Evolutionary conservation across 2,888 invertebrate species (phyloP).

Genomic region (Eilema griseolum): DNA sequence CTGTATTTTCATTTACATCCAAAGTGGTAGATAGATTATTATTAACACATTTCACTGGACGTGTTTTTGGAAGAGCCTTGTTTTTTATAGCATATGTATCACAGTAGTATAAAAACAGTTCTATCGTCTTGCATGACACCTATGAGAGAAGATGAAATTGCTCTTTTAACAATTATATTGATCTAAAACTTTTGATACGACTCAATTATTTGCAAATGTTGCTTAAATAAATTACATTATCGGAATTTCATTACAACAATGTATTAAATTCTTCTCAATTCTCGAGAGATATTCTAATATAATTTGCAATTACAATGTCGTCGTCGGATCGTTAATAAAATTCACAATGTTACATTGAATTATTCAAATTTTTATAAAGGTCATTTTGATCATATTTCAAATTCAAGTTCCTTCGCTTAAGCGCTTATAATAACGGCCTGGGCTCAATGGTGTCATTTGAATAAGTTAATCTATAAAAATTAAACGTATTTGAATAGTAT

Average conservation of each 20-base stretch:
- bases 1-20: not conserved
- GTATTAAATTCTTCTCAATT: not conserved
- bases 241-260: not conserved
- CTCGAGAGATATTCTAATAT: not conserved
- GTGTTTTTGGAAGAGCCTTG: too few relatives aligned
- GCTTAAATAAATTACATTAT: not conserved
- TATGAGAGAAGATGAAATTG: not conserved
- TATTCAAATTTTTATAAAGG: not conserved
- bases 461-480: not conserved
- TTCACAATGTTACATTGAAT: not conserved
- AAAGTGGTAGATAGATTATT: too few relatives aligned
- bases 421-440: not conserved
- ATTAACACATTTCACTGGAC: too few relatives aligned
- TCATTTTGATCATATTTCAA: not conserved
- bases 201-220: not conserved
- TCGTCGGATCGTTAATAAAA: not conserved
- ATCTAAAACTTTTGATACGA: not conserved
- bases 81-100: not conserved
- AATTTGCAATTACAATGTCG: conserved; percentile 12
- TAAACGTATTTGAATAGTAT: too few relatives aligned
- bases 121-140: not conserved
- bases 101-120: not conserved
- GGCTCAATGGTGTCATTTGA: not conserved
- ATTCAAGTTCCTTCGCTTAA: not conserved
- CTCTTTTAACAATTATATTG: not conserved